A percentile compares a stretch with the other conserved stretches of the same genome.
These are phyloP conservation scores for Oryzias sinensis DNA, from an alignment of 2,797 vertebrate species.

Conservation along the genomic window DNA sequence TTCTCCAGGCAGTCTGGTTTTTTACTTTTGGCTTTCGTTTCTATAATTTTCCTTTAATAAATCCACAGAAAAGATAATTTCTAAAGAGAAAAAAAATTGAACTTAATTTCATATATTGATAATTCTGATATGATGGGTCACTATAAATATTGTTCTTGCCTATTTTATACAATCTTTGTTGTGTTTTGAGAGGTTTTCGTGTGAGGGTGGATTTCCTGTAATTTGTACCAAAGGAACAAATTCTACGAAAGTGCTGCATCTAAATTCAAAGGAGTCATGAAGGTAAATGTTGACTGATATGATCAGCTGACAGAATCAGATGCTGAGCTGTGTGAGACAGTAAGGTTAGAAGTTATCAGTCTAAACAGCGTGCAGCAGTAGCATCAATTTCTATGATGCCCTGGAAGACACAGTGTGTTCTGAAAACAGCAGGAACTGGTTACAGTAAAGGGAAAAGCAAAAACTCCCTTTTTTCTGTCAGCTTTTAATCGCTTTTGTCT, in stretches of 20 bases:
- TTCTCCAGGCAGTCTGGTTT: no score
- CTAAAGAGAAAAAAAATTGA: no score
- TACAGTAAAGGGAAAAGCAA: slow-evolving; percentile 9
- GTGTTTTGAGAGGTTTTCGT: neutral
- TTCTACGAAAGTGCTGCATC: neutral
- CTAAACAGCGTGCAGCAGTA: slow-evolving; percentile 1
- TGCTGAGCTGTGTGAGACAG: neutral
- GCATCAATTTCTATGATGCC: neutral
- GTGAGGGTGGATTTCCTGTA: neutral
- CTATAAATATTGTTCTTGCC: no score
- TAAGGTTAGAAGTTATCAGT: slow-evolving; percentile 4
- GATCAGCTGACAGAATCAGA: no score
- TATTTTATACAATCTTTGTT: no score
- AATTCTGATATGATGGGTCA: no score
- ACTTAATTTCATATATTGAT: no score
- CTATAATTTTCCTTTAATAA: no score
- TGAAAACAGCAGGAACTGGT: slow-evolving; percentile 3
- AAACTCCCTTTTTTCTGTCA: slow-evolving; percentile 4
- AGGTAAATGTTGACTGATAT: no score
- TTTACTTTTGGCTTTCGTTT: no score
- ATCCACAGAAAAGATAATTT: no score
- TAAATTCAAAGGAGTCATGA: no score
- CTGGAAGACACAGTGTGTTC: neutral
- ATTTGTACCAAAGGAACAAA: neutral
- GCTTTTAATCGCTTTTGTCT: slow-evolving; percentile 6